Percentiles rank a stretch among this genome's conserved stretches.
Evolutionary conservation across 2,113 vertebrate species (phyloP).

Genomic region (Australoheros scitulus): DNA sequence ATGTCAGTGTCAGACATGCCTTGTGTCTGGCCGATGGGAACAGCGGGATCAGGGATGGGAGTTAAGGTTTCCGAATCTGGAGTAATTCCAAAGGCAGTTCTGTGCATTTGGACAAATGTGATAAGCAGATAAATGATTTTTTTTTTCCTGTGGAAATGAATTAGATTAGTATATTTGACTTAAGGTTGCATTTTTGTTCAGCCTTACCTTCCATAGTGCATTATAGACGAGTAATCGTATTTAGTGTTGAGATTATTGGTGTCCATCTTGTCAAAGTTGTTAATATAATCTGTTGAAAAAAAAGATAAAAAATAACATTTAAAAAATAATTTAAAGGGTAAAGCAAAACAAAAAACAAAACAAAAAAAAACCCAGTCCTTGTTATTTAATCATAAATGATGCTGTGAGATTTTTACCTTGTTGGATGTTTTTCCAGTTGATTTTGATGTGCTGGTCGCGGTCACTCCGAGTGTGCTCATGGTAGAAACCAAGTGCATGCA

Average conservation of each 20-base stretch:
- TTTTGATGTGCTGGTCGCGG: constrained; percentile 61
- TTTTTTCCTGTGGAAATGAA: neutral
- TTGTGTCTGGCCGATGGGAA: constrained; percentile 41
- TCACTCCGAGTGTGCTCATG: constrained; percentile 76
- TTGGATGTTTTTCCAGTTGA: constrained; percentile 61
- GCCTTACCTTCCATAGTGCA: constrained; percentile 69
- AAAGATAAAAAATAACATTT: neutral
- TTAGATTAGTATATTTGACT: neutral
- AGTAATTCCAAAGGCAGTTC: constrained; percentile 55
- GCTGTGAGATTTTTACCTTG: constrained; percentile 13
- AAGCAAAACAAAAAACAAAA: neutral
- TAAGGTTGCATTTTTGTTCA: accelerated
- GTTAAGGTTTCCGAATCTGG: constrained; percentile 33
- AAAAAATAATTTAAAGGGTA: accelerated
- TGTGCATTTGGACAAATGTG: neutral
- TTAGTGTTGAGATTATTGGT: constrained; percentile 45
- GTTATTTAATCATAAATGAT: neutral
- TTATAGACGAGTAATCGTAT: constrained; percentile 70
- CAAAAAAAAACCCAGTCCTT: no score
- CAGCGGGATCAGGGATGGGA: constrained; percentile 47
- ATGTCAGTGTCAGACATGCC: constrained; percentile 42
- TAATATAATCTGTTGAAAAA: neutral
- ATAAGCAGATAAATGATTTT: neutral
- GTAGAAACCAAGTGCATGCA: constrained; percentile 74
- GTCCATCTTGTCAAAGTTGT: constrained; percentile 48